These are phyloP conservation scores for Cercopithecus mona DNA, from an alignment of 2,113 vertebrate species.

Conservation along the genomic window DNA sequence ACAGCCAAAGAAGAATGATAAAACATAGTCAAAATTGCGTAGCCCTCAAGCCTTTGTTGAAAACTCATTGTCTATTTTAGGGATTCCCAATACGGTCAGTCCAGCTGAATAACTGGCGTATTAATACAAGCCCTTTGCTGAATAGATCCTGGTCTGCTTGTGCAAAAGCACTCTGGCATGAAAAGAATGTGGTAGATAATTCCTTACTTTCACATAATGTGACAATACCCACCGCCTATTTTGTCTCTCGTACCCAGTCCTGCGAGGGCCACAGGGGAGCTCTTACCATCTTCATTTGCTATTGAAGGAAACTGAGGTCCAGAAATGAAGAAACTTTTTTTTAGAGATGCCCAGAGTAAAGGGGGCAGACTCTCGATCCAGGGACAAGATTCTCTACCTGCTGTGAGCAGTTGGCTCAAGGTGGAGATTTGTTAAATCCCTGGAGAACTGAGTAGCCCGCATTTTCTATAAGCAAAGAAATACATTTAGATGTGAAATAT, in stretches of 20 bases:
- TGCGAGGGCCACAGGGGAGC: too few relatives aligned
- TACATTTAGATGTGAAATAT: constrained; percentile 15
- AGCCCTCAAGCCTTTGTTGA: accelerated
- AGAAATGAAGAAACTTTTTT: neutral
- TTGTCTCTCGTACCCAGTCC: neutral
- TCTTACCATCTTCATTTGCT: neutral
- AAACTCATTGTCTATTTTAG: neutral
- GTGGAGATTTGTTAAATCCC: neutral
- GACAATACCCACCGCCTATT: too few relatives aligned
- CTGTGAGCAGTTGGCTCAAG: neutral
- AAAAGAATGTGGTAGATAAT: neutral
- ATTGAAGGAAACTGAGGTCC: neutral
- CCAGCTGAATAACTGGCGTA: neutral
- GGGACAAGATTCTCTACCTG: neutral
- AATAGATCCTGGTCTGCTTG: neutral
- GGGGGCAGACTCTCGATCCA: accelerated
- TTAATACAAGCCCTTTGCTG: neutral
- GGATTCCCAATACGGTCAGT: neutral
- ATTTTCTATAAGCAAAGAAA: neutral
- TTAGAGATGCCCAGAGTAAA: too few relatives aligned
- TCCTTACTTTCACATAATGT: neutral
- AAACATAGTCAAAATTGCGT: neutral
- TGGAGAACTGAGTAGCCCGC: neutral
- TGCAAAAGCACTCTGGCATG: neutral
- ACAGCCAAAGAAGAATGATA: neutral